phyloP scores from a whole-genome alignment of 1,140 invertebrate genomes.

The Amyelois transitella region DNA sequence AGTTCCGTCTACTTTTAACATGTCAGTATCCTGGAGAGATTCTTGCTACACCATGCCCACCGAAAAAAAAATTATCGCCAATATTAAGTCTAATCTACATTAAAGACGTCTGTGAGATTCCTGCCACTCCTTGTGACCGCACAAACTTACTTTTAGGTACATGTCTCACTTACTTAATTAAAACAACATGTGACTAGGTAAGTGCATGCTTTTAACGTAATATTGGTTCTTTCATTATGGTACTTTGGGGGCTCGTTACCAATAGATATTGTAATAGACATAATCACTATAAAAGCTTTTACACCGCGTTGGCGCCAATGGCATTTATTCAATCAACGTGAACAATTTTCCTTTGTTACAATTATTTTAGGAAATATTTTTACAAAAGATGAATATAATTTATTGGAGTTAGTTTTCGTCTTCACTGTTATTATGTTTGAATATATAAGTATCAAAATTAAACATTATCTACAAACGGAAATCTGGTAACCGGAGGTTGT shows the following conservation, averaged over 20 bases:
- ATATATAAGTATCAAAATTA: too few relatives aligned
- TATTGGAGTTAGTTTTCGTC: too few relatives aligned
- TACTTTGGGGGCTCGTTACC: background rate
- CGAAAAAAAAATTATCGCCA: too few relatives aligned
- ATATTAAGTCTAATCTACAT: too few relatives aligned
- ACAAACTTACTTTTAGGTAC: conserved; percentile 14
- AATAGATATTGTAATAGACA: background rate
- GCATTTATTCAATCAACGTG: background rate
- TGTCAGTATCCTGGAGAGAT: too few relatives aligned
- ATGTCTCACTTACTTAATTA: conserved; percentile 33
- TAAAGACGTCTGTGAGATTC: background rate
- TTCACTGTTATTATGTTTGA: too few relatives aligned
- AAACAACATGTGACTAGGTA: conserved; percentile 23
- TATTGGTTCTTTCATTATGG: background rate
- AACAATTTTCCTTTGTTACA: background rate
- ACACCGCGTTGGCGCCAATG: background rate
- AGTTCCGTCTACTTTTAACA: too few relatives aligned
- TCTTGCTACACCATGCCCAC: too few relatives aligned
- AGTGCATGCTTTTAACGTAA: conserved; percentile 11
- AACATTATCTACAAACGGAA: too few relatives aligned
- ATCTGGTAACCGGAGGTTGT: too few relatives aligned
- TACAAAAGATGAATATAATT: too few relatives aligned
- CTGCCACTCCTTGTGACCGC: background rate
- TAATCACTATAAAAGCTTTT: background rate
- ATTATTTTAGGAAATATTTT: background rate